Conservation (phyloP, 2,888 invertebrate species). For the Trichopoda pennipes region DNA sequence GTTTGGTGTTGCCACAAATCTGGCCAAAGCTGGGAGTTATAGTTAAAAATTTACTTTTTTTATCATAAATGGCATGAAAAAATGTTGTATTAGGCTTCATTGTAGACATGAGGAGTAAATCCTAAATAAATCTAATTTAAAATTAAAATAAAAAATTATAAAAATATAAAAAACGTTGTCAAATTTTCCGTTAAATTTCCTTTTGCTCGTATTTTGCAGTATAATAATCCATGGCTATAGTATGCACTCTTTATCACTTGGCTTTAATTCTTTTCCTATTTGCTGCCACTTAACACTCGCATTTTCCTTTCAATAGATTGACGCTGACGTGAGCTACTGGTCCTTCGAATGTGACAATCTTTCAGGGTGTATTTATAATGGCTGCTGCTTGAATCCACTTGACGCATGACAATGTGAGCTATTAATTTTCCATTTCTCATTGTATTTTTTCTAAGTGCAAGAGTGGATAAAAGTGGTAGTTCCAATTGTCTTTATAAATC, state of each 20-base stretch:
- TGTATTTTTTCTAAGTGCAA: constrained; percentile 1
- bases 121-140: constrained; percentile 39
- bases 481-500: constrained; percentile 30
- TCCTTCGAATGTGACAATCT: too few relatives aligned
- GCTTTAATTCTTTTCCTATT: too few relatives aligned
- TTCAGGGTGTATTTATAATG: constrained; percentile 12
- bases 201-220: not conserved
- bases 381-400: not conserved
- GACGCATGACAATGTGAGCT: constrained; percentile 9
- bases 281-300: not conserved
- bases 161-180: not conserved
- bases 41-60: not conserved
- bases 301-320: constrained; percentile 1
- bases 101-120: constrained; percentile 26
- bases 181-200: not conserved
- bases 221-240: not conserved
- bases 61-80: constrained; percentile 38
- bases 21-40: not conserved
- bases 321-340: not conserved
- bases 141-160: not conserved
- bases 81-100: constrained; percentile 3
- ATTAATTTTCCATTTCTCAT: not conserved
- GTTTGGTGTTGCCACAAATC: not conserved
- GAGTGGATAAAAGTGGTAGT: constrained; percentile 30
- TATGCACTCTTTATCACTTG: not conserved